Percentiles rank a stretch among this genome's conserved stretches.
phyloP scores from a whole-genome alignment of 2,888 invertebrate genomes.

The Trachelus stipa region DNA sequence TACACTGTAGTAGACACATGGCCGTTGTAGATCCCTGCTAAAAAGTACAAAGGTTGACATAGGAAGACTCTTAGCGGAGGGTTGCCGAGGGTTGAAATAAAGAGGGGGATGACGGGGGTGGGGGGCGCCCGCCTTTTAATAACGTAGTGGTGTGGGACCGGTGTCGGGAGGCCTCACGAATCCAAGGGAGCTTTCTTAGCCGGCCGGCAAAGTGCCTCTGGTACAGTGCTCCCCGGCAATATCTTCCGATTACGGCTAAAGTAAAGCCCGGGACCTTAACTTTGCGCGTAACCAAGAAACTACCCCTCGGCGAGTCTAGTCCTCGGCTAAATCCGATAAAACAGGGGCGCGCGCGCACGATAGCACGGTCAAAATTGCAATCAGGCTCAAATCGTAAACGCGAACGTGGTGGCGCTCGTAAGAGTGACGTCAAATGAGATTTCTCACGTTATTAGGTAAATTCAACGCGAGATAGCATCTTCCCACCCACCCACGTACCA shows the following conservation, averaged over 20 bases:
- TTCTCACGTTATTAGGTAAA: not conserved
- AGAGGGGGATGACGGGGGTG: constrained; percentile 22
- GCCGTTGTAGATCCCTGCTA: constrained; percentile 55
- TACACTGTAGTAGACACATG: constrained; percentile 44
- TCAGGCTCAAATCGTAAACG: constrained; percentile 47
- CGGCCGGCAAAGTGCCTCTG: constrained; percentile 64
- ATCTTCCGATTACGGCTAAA: constrained; percentile 67
- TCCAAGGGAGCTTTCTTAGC: constrained; percentile 59
- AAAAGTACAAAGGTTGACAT: constrained; percentile 65
- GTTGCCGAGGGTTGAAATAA: constrained; percentile 39
- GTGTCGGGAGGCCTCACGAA: constrained; percentile 48
- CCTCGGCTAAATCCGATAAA: constrained; percentile 45
- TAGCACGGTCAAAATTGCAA: constrained; percentile 55
- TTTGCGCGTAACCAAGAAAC: constrained; percentile 47
- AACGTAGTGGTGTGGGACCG: constrained; percentile 50
- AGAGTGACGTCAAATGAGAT: not conserved
- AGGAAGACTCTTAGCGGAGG: constrained; percentile 61
- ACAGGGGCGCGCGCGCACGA: constrained; percentile 38
- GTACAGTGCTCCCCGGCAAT: constrained; percentile 63
- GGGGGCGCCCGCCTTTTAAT: constrained; percentile 57
- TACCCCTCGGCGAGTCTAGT: constrained; percentile 15
- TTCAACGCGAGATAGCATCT: not conserved
- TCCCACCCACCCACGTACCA: not conserved
- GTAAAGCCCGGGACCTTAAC: constrained; percentile 60
- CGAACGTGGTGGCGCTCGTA: constrained; percentile 10